Conservation (phyloP, 2,888 invertebrate genomes). For the Tetranychus truncatus region DNA sequence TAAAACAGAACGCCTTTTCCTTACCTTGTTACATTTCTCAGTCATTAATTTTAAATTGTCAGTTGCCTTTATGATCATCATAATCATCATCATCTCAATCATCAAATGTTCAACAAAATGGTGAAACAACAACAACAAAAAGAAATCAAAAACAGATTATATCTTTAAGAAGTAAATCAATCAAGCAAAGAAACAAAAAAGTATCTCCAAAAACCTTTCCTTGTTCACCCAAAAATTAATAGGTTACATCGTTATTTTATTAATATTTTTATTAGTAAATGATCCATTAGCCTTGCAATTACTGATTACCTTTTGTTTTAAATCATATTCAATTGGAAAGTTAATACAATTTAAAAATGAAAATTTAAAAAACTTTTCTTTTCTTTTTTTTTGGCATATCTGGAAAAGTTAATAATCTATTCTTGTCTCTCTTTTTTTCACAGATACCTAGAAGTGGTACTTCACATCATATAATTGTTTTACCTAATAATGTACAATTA, state of each 20-base stretch:
- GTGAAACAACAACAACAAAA: not conserved
- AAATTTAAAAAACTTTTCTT: not conserved
- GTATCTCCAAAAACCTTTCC: not conserved
- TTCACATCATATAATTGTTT: slow-evolving; percentile 5
- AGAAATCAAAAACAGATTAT: not conserved
- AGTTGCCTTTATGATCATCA: not conserved
- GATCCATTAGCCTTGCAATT: too few species aligned
- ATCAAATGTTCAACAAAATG: not conserved
- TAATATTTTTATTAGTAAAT: too few species aligned
- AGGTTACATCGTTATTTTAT: not conserved
- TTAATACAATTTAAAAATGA: too few species aligned
- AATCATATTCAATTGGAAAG: too few species aligned
- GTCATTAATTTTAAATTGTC: not conserved
- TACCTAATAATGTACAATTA: not conserved
- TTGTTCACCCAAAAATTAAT: not conserved
- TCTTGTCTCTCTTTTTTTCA: not conserved
- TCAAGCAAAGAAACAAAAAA: not conserved
- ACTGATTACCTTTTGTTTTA: too few species aligned
- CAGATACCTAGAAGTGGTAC: not conserved
- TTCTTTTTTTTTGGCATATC: not conserved
- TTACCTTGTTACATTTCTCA: not conserved
- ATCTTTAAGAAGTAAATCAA: not conserved
- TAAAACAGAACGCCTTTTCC: not conserved
- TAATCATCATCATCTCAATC: not conserved
- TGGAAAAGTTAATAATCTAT: not conserved